Evolutionary conservation across 2,888 invertebrate species (phyloP), one percentile per base, ranked within the genome.

Genomic region (Saturnia japonica): DNA sequence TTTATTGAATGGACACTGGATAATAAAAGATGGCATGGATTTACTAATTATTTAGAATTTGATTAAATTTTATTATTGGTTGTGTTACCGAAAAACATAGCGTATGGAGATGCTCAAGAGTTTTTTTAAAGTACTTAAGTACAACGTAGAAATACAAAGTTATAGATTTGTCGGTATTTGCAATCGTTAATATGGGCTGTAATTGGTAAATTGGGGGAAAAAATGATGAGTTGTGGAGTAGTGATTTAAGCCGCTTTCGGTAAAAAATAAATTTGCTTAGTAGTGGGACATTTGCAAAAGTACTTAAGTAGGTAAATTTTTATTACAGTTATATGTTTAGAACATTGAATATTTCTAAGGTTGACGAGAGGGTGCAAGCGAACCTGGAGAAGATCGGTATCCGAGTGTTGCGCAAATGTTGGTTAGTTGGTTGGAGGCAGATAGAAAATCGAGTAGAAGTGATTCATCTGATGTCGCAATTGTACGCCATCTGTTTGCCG

Each of bases 361-460:
- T 96, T 4, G 95, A 95, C 73, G 85, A 88, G 69, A 89, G 94
- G 51, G 92, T 95, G 0, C 91, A 94, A 79, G 80, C 78, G 0
- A 84, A 81, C 6, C 76, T 96, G 19, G 78, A 81, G 0, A 77
- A 81, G 11, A 79, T 87, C 25, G 95, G 94, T 0, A 88, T 96
- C 6, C 86, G 81, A 4, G 85, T 95, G 4, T 87, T 94, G 67
- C 86, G 93, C 0, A 89, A 89, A 11, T 95, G 93, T 79, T 87
- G 92, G 9, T 89, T 96, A 69, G 84, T 88, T 22, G 91, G 95
- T 22, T 96, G 96, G 95, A 79, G 68, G 34, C 85, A 77, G 74
- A 81, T 72, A 0, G 80, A 78, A 1, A 79, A 78, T 14, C 85
- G 89, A 0, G 88, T 90, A 1, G 84, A 86, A 1, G 77, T 78